Conservation (phyloP, 2,113 vertebrate genomes). For the Ciconia maguari region DNA sequence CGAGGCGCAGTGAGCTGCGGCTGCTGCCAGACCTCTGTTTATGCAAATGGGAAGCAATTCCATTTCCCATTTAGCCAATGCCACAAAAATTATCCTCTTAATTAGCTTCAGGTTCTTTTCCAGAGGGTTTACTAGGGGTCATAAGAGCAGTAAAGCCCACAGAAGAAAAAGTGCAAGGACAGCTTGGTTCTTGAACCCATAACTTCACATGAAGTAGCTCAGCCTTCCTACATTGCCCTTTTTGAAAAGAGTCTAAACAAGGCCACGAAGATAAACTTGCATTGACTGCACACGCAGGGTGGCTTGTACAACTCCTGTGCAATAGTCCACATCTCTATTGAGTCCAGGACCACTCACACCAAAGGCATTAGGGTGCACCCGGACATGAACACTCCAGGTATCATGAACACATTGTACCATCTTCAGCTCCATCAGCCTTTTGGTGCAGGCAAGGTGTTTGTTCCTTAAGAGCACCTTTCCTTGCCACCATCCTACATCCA, state of each 20-base stretch:
- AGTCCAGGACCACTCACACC: not conserved
- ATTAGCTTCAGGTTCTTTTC: slow-evolving; percentile 17
- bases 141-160: not conserved
- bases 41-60: not conserved
- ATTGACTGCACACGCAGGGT: not conserved
- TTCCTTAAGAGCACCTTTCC: not conserved
- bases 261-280: not conserved
- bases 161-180: not conserved
- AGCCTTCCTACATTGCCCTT: not conserved
- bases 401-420: not conserved
- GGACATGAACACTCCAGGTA: too few relatives aligned
- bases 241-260: not conserved
- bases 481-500: not conserved
- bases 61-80: not conserved
- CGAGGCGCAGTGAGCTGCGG: not conserved
- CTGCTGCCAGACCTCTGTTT: not conserved
- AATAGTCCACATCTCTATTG: not conserved
- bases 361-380: not conserved
- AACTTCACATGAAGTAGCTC: not conserved
- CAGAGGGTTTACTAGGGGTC: not conserved
- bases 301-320: not conserved
- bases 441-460: not conserved
- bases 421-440: not conserved
- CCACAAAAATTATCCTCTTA: not conserved
- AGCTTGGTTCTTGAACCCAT: not conserved